These are phyloP conservation scores for Halichoerus grypus DNA, from an alignment of 2,113 vertebrate species.

Conservation along the genomic window DNA sequence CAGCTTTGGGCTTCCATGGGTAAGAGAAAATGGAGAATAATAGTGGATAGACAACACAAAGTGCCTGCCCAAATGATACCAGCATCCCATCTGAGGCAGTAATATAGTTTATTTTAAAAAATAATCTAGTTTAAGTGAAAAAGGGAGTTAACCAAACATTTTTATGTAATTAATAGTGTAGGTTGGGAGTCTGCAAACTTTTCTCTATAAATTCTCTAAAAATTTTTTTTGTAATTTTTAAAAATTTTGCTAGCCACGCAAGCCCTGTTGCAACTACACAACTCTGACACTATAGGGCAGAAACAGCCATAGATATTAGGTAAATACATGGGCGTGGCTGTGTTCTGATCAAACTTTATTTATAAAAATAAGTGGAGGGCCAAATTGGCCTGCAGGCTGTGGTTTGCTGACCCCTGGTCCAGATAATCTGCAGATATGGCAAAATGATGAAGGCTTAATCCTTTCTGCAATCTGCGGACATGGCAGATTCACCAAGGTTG, in stretches of 20 bases:
- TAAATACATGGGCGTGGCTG: neutral
- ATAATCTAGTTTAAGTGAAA: neutral
- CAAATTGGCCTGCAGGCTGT: neutral
- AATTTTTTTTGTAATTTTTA: neutral
- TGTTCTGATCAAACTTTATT: neutral
- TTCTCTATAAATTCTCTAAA: neutral
- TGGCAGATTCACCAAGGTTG: neutral
- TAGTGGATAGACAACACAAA: accelerated
- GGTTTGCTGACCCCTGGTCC: neutral
- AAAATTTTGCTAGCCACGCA: neutral
- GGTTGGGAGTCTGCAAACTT: neutral
- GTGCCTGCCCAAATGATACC: no score
- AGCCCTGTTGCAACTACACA: neutral
- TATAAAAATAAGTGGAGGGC: neutral
- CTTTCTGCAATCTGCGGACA: neutral
- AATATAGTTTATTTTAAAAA: neutral
- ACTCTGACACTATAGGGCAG: neutral
- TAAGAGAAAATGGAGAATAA: neutral
- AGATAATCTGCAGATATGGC: neutral
- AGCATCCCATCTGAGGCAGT: neutral
- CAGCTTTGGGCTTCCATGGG: no score
- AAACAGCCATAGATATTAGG: no score
- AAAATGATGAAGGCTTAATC: neutral
- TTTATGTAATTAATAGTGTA: neutral
- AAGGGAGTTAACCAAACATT: neutral